Evolutionary conservation across 2,113 vertebrate genomes (phyloP).

Genomic region (Percopsis transmontana): DNA sequence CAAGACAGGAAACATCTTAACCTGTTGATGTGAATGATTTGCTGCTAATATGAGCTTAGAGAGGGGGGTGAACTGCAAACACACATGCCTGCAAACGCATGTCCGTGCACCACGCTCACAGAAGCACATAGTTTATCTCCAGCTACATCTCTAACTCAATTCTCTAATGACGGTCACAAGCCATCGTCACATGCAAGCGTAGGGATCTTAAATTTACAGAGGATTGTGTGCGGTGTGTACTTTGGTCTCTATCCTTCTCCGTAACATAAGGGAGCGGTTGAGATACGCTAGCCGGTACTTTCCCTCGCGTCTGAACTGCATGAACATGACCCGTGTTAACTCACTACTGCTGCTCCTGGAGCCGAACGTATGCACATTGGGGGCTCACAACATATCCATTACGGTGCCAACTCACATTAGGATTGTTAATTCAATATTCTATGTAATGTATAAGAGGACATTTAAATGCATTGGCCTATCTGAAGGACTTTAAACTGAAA

Average conservation of each 20-base stretch:
- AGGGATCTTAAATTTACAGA: slow-evolving; percentile 50
- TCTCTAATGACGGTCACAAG: slow-evolving; percentile 71
- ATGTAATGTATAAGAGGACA: neutral
- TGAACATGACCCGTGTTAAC: slow-evolving; percentile 23
- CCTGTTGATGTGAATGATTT: slow-evolving; percentile 22
- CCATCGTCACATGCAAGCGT: slow-evolving; percentile 61
- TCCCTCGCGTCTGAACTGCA: slow-evolving; percentile 36
- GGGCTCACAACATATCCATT: slow-evolving; percentile 22
- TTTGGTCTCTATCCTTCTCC: slow-evolving; percentile 8
- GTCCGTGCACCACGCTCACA: slow-evolving; percentile 4
- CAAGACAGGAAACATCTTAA: slow-evolving; percentile 3
- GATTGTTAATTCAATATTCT: neutral
- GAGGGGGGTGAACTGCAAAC: slow-evolving; percentile 8
- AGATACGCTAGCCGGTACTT: slow-evolving; percentile 28
- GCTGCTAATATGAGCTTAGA: slow-evolving; percentile 24
- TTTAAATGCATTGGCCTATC: no score
- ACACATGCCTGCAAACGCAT: slow-evolving; percentile 6
- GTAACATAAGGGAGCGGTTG: slow-evolving; percentile 10
- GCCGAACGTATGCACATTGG: slow-evolving; percentile 23
- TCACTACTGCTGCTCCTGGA: slow-evolving; percentile 36
- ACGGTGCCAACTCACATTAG: neutral
- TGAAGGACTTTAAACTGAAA: no score
- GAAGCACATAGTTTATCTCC: slow-evolving; percentile 23
- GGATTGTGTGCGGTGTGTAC: slow-evolving; percentile 10
- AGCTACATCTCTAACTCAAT: slow-evolving; percentile 65